phyloP scores from a whole-genome alignment of 2,113 vertebrate genomes.

The Corydoras maculifer region DNA sequence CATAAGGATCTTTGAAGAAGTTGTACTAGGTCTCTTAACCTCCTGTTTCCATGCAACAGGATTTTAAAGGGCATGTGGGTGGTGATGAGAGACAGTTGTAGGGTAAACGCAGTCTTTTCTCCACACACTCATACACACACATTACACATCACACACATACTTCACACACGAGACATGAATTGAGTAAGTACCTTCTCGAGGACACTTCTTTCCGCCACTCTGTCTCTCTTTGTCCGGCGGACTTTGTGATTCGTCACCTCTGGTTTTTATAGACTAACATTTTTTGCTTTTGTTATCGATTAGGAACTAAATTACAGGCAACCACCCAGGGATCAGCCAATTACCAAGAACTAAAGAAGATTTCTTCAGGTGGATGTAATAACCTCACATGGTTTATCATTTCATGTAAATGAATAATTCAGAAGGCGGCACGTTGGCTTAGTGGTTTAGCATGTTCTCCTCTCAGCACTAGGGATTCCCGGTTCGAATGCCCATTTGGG shows the following conservation, averaged over 20 bases:
- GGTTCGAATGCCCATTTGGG: too few relatives aligned
- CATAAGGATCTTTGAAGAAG: slow-evolving; percentile 19
- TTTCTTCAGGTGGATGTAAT: too few relatives aligned
- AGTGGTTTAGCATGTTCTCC: too few relatives aligned
- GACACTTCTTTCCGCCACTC: not conserved
- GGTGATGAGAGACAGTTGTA: slow-evolving; percentile 16
- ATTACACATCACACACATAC: not conserved
- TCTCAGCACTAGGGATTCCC: too few relatives aligned
- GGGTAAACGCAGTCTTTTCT: not conserved
- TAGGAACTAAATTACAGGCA: too few relatives aligned
- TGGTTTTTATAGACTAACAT: too few relatives aligned
- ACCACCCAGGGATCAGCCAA: too few relatives aligned
- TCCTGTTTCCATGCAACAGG: slow-evolving; percentile 53
- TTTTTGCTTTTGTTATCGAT: too few relatives aligned
- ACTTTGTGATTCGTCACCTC: not conserved
- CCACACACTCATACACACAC: not conserved
- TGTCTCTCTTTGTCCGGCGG: not conserved
- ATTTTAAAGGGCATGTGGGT: slow-evolving; percentile 34
- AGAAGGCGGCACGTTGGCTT: too few relatives aligned
- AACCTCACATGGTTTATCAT: too few relatives aligned
- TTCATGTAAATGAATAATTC: too few relatives aligned
- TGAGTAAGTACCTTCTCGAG: not conserved
- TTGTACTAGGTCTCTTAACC: slow-evolving; percentile 34
- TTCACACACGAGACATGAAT: not conserved
- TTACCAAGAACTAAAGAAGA: too few relatives aligned